Evolutionary conservation across 2,797 vertebrate genomes (phyloP), one percentile per base, ranked within the genome.

Genomic region (Bradypus variegatus): DNA sequence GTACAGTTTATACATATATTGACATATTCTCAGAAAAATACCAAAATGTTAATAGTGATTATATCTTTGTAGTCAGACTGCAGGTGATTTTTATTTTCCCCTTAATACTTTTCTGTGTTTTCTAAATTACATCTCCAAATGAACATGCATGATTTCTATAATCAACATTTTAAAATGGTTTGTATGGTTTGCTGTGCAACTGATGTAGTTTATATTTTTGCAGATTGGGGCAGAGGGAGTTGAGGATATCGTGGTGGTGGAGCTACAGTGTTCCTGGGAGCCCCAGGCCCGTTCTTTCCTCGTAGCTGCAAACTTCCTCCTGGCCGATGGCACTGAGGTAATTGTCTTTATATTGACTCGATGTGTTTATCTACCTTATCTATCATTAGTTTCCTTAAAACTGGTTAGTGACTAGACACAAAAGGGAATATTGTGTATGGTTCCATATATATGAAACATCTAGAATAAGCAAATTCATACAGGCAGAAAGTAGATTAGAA

Each of bases 211-310:
- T 31, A 19, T 53, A 31, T 77, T 77, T 50, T 90, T 94, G 55
- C 84, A 97, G 95, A 29, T 91, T 31, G 82, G 64, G 41, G 25
- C 5, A 1, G 79, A 93, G 5, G 38, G 67, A 69, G 58, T 12
- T 33, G 82, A 60, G 53, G 96, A 96, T 27, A 50, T 97, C 58
- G 97, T 97, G 23, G 96, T 98, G 79, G 72, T 98, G 93, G 98
- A 99, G 96, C 97, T 99, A 55, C 98, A 98, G 93, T 98, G 98
- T 75, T 93, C 81, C 91, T 96, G 14, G 93, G 95, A 92, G 33
- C 87, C 92, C 2, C 29, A 5, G 2, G 88, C 95, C 33, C 95
- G 88, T 45, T 96, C 91, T n/a, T 98, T 98, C 92, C 95, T 97
- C 41, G 96, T 98, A 82, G 94, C 97, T 19, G 89, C 91, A 6